These are phyloP conservation scores for Pollachius pollachius DNA, from an alignment of 2,113 vertebrate species.

Conservation along the genomic window DNA sequence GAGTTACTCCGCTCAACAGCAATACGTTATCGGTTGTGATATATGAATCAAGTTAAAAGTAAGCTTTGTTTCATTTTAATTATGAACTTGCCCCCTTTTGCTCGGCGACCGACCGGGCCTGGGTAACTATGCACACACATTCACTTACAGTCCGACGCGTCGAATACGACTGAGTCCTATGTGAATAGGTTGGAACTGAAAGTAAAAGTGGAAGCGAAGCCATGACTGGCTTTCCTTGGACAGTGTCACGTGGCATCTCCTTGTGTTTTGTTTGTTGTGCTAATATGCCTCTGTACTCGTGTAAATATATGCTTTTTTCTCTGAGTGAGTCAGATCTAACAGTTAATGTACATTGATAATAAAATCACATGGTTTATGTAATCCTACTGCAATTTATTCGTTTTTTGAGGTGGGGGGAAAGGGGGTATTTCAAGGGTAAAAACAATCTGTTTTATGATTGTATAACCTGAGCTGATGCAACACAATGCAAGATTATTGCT, in stretches of 20 bases:
- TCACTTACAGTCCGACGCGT: constrained; percentile 20
- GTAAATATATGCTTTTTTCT: constrained; percentile 68
- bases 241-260: constrained; percentile 53
- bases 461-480: no score
- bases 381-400: constrained; percentile 29
- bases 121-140: constrained; percentile 43
- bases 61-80: constrained; percentile 58
- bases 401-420: not conserved
- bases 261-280: constrained; percentile 66
- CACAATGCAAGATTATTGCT: no score
- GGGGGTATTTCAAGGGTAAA: no score
- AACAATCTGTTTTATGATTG: no score
- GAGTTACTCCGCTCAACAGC: constrained; percentile 56
- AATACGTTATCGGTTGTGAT: constrained; percentile 60
- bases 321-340: constrained; percentile 60
- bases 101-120: constrained; percentile 4
- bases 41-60: constrained; percentile 57
- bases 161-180: not conserved
- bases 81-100: constrained; percentile 39
- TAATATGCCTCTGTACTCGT: constrained; percentile 58
- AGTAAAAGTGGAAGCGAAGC: constrained; percentile 3
- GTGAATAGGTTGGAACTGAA: constrained; percentile 21
- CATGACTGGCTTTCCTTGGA: constrained; percentile 37
- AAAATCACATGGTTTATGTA: constrained; percentile 73
- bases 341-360: constrained; percentile 73